Evolutionary conservation across 2,113 vertebrate genomes (phyloP), one percentile per base, ranked within the genome.

Genomic region (Tautogolabrus adspersus): DNA sequence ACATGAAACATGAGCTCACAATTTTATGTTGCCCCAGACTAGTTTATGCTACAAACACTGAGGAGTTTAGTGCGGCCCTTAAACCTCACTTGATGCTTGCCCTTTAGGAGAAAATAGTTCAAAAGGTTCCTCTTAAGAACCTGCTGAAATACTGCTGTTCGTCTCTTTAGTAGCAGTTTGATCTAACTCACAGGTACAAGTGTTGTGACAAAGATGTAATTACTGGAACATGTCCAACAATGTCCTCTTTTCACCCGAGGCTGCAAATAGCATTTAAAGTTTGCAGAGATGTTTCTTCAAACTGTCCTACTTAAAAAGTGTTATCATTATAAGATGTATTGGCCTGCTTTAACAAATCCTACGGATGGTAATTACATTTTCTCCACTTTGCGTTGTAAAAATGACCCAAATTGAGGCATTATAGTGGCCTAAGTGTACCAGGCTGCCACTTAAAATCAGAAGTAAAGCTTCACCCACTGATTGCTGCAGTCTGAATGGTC

Each of bases 371-470:
- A 6, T 60, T 12, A 1, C 47, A 54, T 22, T 19, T 49, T 4
- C 15, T 7, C 18, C 15, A 6, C 47, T 49, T 49, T 49, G 16
- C 16, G 47, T 6, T n/a, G 18, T 12, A 44, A 58, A 54, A 65
- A 19, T 0, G n/a, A 46, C 49, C 46, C 44, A 70, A 74, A 57
- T 49, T 58, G 37, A 70, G 26, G 6, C 52, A 69, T 23, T 44
- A 30, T 58, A 57, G 40, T 26, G 38, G 46, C 10, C 30, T 19
- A 13, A 58, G 30, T 37, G 15, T 15, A 19, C 8, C 49, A 19
- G 58, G 49, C 38, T 47, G 23, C 55, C 42, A 47, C 70, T 37
- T 74, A 13, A 62, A 70, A 65, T 21, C 9, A 49, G 38, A 47
- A 54, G 16, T 22, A 19, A 66, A 70, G 70, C 40, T 26, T 61